Conservation (phyloP, 2,797 vertebrate genomes). For the Parauchenoglanis punctatus region DNA sequence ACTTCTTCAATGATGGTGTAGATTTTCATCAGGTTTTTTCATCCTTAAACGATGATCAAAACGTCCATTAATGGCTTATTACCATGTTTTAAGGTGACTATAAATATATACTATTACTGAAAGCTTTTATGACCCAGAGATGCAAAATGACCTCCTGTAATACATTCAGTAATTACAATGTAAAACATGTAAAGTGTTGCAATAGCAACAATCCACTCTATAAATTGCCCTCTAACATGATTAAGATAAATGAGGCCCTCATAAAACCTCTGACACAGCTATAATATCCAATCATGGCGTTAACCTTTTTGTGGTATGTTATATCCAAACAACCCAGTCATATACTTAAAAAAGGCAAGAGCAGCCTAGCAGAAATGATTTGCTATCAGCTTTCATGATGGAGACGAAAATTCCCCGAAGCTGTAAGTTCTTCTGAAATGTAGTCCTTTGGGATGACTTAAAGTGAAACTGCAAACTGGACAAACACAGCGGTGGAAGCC, state of each 20-base stretch:
- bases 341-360: conserved; percentile 37
- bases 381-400: conserved; percentile 54
- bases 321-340: conserved; percentile 48
- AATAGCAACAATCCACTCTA: conserved; percentile 31
- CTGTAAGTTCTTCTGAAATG: conserved; percentile 52
- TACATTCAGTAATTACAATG: background rate
- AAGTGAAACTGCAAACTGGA: conserved; percentile 60
- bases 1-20: background rate
- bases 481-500: conserved; percentile 50
- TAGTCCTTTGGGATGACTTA: conserved; percentile 49
- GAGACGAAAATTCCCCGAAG: conserved; percentile 46
- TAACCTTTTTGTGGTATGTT: conserved; percentile 39
- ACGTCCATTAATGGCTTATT: background rate
- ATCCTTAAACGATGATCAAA: background rate
- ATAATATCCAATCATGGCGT: conserved; percentile 29
- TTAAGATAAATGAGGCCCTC: conserved; percentile 38
- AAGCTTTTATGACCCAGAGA: background rate
- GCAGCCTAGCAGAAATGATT: conserved; percentile 43
- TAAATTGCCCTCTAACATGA: conserved; percentile 37
- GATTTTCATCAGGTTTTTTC: background rate
- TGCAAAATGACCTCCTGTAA: background rate
- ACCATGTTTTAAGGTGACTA: background rate
- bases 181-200: conserved; percentile 12
- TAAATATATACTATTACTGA: background rate
- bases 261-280: conserved; percentile 16